These are phyloP conservation scores for Calypte anna DNA, from an alignment of 2,113 vertebrate species.

Conservation along the genomic window DNA sequence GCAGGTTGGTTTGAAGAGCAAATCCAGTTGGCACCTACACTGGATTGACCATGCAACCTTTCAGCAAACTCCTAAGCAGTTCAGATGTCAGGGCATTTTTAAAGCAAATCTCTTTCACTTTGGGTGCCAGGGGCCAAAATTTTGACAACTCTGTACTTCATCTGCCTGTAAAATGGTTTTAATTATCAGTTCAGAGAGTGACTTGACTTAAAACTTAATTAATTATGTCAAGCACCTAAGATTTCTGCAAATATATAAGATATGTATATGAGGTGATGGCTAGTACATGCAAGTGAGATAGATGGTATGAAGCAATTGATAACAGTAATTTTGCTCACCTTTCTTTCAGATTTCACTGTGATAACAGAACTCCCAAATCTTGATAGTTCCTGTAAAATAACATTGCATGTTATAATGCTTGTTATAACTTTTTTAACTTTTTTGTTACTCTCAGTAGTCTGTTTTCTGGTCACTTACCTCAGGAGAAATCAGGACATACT, in stretches of 20 bases:
- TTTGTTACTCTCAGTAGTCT: neutral
- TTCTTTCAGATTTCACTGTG: constrained; percentile 69
- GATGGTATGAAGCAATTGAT: neutral
- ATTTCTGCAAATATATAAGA: neutral
- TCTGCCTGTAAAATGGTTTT: neutral
- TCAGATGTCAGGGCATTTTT: neutral
- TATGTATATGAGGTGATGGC: neutral
- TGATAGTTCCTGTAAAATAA: constrained; percentile 74
- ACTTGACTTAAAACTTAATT: neutral
- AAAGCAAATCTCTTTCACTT: neutral
- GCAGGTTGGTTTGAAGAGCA: neutral
- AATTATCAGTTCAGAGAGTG: neutral
- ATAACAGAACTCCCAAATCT: constrained; percentile 75
- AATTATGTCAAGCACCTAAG: neutral
- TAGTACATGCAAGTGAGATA: neutral
- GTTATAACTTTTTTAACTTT: neutral
- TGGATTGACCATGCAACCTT: neutral
- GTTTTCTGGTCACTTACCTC: constrained; percentile 72
- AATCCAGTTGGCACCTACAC: neutral
- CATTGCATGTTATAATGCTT: neutral
- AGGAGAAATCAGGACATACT: constrained; percentile 77
- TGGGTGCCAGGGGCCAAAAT: neutral
- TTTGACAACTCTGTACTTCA: neutral
- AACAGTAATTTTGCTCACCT: constrained; percentile 62
- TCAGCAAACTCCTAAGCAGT: neutral